Evolutionary conservation across 1,140 invertebrate species (phyloP).

Genomic region (Calephelis virginiensis): DNA sequence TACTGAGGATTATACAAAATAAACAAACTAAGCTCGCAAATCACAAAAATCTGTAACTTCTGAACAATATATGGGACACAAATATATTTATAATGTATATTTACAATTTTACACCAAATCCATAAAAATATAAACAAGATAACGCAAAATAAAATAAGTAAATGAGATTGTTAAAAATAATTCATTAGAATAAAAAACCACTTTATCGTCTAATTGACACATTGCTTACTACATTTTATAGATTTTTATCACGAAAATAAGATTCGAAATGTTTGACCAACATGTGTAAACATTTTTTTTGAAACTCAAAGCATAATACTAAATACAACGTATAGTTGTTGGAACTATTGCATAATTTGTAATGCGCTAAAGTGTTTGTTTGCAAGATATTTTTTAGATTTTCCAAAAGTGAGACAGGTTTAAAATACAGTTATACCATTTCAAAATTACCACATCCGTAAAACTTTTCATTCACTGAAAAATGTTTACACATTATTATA

Average conservation of each 20-base stretch:
- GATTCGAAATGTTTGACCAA: neutral
- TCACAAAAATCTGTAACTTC: neutral
- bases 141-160: neutral
- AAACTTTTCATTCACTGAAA: too few species aligned
- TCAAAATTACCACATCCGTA: too few species aligned
- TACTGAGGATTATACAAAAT: too few species aligned
- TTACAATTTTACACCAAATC: slow-evolving; percentile 2
- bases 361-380: too few species aligned
- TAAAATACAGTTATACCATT: too few species aligned
- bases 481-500: slow-evolving; percentile 1
- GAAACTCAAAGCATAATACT: neutral
- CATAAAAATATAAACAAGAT: neutral
- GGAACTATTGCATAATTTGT: too few species aligned
- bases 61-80: neutral
- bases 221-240: neutral
- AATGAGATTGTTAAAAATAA: slow-evolving; percentile 4
- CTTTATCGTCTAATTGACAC: slow-evolving; percentile 5
- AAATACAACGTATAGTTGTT: too few species aligned
- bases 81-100: neutral
- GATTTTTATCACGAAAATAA: neutral
- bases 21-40: neutral
- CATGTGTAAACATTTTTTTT: neutral
- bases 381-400: too few species aligned
- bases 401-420: too few species aligned
- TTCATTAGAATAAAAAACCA: neutral